Evolutionary conservation across 2,888 invertebrate species (phyloP), one percentile per base, ranked within the genome.

Genomic region (Gastrophysa polygoni): DNA sequence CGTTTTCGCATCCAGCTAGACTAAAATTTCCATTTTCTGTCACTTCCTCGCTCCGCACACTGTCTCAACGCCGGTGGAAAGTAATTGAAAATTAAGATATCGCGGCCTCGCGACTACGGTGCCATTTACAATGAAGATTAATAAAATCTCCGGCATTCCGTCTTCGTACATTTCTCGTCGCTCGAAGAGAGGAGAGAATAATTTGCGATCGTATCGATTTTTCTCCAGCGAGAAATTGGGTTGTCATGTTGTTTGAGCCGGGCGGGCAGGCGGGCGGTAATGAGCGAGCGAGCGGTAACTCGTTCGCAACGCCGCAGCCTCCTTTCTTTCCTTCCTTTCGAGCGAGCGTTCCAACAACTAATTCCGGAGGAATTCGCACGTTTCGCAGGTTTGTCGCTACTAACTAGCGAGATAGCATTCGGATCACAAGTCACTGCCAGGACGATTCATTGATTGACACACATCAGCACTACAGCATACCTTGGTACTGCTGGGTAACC

Each of bases 181-280:
- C 7, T 24, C 24, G 24, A 24, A 48, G 57, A 38, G 62, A 58
- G 44, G 49, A 56, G 34, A 24, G 54, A 38, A 38, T n/a, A 59
- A 62, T 54, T 54, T 43, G 54, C 38, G 54, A 54, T 54, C 34
- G 7, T 54, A 69, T 71, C 67, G 69, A 71, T 71, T 68, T 67
- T 68, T 68, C 66, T 56, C 4, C 48, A 52, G 63, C 64, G 66
- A 66, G 66, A 72, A 72, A 71, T 71, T 70, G 70, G 72, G 71
- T 71, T 72, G 72, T 71, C 72, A 70, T 71, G 71, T 72, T 68
- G n/a, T n/a, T n/a, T n/a, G n/a, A n/a, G n/a, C n/a, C n/a, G n/a
- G n/a, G n/a, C n/a, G n/a, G n/a, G n/a, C n/a, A n/a, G n/a, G n/a
- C n/a, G n/a, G n/a, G n/a, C n/a, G n/a, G n/a, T n/a, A n/a, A n/a